Evolutionary conservation across 1,140 invertebrate genomes (phyloP), one percentile per base, ranked within the genome.

Genomic region (Octopus bimaculoides): DNA sequence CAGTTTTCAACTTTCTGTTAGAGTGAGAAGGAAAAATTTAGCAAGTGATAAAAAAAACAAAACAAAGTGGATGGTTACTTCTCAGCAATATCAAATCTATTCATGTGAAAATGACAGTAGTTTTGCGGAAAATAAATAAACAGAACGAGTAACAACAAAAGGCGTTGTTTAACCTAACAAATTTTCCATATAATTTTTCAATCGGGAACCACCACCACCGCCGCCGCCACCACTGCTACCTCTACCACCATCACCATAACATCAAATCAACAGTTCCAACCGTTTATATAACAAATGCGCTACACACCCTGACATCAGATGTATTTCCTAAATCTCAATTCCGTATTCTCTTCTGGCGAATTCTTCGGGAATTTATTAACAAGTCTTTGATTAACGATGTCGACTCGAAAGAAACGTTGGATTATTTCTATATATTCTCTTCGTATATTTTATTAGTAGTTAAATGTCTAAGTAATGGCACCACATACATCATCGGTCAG

Each of bases 331-430:
- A 41, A 41, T 41, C 26, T 41, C 26, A 41, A 41, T 41, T 41
- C 26, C 26, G 26, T 41, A 41, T 41, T 41, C 3, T 41, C 26
- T 41, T 41, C 26, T 41, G 66, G 26, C 66, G 17, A 71, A 71
- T 20, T 6, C 5, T n/a, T 20, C 66, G 17, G 26, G 26, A 6
- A 20, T 6, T 5, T 71, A 20, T 14, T 71, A 20, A 14, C 6
- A 71, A 14, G 5, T n/a, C 5, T 17, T 6, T 12, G 17, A 20
- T 10, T 71, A 71, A 71, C 14, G 56, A 61, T 61, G 66, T 10
- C 66, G 66, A 20, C 66, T 14, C 17, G 14, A 71, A 71, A 71
- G 66, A 71, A 71, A 71, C 66, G 66, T 71, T 71, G 66, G 66
- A 71, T 71, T 0, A 61, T 12, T 9, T n/a, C 26, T 71, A 9